Base-by-base conservation (phyloP, 2,888 invertebrate genomes). In the Myathropa florea region DNA sequence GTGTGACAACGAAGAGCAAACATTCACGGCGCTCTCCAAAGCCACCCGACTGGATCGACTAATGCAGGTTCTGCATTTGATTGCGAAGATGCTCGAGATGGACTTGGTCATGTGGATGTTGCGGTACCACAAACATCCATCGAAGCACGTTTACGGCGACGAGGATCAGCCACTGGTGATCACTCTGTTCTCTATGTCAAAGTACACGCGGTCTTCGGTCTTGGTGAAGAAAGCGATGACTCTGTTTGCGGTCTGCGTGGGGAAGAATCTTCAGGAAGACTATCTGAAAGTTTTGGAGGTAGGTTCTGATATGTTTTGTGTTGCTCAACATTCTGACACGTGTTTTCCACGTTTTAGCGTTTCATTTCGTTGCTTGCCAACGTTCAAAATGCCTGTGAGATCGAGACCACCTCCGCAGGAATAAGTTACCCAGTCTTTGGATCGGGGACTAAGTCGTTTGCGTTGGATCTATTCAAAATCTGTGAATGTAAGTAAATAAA, bases 101-200 rank as follows among this genome's bases (percentile, higher is more conserved):
- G 94, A 95, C 91, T 92, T 94, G 71, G 93, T 93, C 2, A 93
- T 94, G 89, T 95, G 94, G 94, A 92, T 94, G 89, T 91, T 93
- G 79, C 94, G 94, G 93, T 94, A 93, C 84, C 89, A 91, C 86
- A 90, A 88, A 60, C 89, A 67, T 78, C 90, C 88, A 26, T 89
- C 14, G 79, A 90, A 88, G 88, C 90, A 89, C 76, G 89, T 90
- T 63, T 91, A 91, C 65, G 89, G 88, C 18, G 89, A 89, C 6
- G 90, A 90, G 2, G 89, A 89, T 1, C 89, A 89, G 30, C 92
- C 92, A 0, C 88, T 92, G 46, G 89, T 91, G 1, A 88, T 91
- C 0, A 85, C 88, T 0, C 89, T 91, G 0, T 91, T 92, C 46
- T 89, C 89, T 3, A 87, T 92, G 36, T 89, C 90, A 2, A 87